Conservation (phyloP, 2,888 invertebrate species). For the Microplitis manilae region DNA sequence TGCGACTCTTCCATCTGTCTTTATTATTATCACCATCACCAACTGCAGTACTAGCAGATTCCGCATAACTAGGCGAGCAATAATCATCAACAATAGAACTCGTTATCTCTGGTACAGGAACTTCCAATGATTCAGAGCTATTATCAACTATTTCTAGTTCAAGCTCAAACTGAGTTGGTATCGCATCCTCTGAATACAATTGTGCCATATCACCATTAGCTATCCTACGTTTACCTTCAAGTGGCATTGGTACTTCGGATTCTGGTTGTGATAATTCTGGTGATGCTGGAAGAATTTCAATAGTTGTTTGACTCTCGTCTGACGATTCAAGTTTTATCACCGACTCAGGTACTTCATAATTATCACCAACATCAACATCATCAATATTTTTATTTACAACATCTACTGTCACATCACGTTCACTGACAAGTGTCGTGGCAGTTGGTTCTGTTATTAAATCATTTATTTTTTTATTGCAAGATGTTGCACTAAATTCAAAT, state of each 20-base stretch:
- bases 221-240: slow-evolving; percentile 29
- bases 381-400: slow-evolving; percentile 15
- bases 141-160: slow-evolving; percentile 64
- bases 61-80: neutral
- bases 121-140: slow-evolving; percentile 54
- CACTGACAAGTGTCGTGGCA: neutral
- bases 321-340: slow-evolving; percentile 67
- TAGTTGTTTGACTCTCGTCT: slow-evolving; percentile 68
- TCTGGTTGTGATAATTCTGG: slow-evolving; percentile 55
- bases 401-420: slow-evolving; percentile 11
- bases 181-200: slow-evolving; percentile 59
- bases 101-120: slow-evolving; percentile 48
- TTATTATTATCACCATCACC: neutral
- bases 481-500: slow-evolving; percentile 26
- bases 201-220: slow-evolving; percentile 47
- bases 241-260: slow-evolving; percentile 33
- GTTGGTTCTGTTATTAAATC: neutral
- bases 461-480: slow-evolving; percentile 28
- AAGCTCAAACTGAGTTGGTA: slow-evolving; percentile 65
- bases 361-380: slow-evolving; percentile 13
- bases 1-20: slow-evolving; percentile 9
- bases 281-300: slow-evolving; percentile 66
- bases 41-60: neutral
- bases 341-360: slow-evolving; percentile 48
- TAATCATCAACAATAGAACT: slow-evolving; percentile 14